Conservation (phyloP, 1,140 invertebrate genomes). For the Phenacoccus solenopsis region DNA sequence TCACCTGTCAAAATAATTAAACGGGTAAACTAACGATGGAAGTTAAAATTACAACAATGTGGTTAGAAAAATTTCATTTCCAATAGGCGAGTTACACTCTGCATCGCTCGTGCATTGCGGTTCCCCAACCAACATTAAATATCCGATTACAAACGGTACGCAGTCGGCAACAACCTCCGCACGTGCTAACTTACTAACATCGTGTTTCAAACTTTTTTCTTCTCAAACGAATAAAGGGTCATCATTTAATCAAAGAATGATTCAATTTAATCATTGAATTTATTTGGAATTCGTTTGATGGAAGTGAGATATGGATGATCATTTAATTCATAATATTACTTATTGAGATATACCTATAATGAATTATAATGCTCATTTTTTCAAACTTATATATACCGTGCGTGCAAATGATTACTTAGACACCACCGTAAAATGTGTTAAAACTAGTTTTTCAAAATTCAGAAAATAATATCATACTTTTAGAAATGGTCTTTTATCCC, state of each 20-base stretch:
- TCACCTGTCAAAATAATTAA: neutral
- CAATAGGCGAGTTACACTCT: neutral
- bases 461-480: too few species aligned
- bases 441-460: too few species aligned
- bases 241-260: neutral
- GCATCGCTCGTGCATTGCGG: neutral
- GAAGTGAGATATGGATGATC: neutral
- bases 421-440: too few species aligned
- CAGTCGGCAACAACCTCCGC: neutral
- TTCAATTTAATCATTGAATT: neutral
- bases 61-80: neutral
- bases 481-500: too few species aligned
- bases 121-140: neutral
- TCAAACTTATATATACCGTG: too few species aligned
- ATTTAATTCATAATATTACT: too few species aligned
- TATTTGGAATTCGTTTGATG: neutral
- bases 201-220: neutral
- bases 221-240: neutral
- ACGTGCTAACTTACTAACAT: slow-evolving; percentile 1
- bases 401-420: too few species aligned
- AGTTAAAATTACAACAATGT: neutral
- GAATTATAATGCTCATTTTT: too few species aligned
- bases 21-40: neutral
- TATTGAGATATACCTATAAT: too few species aligned
- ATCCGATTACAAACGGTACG: neutral